A percentile compares a stretch with the other conserved stretches of the same genome.
These are phyloP conservation scores for Gnathonemus echidnorhynchus DNA, from an alignment of 2,113 vertebrate genomes.

Conservation along the genomic window DNA sequence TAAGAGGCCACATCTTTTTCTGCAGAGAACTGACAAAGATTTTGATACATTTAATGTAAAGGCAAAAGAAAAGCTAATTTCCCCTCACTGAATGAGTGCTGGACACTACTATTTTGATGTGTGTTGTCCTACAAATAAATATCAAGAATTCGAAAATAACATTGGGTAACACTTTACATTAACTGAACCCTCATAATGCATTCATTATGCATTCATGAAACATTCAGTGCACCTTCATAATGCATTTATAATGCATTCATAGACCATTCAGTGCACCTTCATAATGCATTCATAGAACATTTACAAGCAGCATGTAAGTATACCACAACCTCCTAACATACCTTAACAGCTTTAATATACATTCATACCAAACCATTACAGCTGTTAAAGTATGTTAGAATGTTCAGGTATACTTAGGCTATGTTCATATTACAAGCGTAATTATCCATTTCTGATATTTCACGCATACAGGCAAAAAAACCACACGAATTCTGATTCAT, in stretches of 20 bases:
- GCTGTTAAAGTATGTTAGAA: too few relatives aligned
- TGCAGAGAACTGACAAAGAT: slow-evolving; percentile 49
- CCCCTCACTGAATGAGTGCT: not conserved
- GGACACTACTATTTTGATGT: not conserved
- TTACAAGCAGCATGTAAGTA: too few relatives aligned
- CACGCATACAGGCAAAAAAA: too few relatives aligned
- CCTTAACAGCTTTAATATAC: too few relatives aligned
- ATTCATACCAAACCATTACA: too few relatives aligned
- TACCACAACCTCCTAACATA: too few relatives aligned
- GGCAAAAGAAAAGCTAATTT: not conserved
- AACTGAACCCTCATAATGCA: not conserved
- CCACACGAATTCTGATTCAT: not conserved
- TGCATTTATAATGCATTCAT: too few relatives aligned
- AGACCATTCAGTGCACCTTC: too few relatives aligned
- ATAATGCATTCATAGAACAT: too few relatives aligned
- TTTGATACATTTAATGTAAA: slow-evolving; percentile 6
- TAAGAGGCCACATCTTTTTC: slow-evolving; percentile 71
- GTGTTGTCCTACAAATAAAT: not conserved
- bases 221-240: not conserved
- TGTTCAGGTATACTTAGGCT: too few relatives aligned
- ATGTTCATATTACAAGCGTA: too few relatives aligned
- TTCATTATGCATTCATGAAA: not conserved
- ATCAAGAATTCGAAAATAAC: not conserved
- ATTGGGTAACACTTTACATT: not conserved
- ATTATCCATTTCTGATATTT: too few relatives aligned